Evolutionary conservation across 2,888 invertebrate genomes (phyloP).

Genomic region (Dynastes tityus): DNA sequence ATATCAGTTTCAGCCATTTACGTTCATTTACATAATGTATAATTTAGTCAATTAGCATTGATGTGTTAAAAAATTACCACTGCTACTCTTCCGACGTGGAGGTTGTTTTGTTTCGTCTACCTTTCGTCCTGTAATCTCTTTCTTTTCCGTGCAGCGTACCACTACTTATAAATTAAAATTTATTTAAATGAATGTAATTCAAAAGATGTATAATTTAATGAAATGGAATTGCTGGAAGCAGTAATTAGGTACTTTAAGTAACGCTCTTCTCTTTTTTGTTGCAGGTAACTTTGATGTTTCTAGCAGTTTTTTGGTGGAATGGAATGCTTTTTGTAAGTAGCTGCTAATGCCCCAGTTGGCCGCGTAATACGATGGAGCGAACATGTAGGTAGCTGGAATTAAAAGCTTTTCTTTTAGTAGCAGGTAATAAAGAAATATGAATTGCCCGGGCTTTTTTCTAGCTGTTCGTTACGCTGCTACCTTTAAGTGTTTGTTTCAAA

Average conservation of each 20-base stretch:
- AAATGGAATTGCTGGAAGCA: constrained; percentile 41
- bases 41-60: constrained; percentile 42
- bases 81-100: constrained; percentile 30
- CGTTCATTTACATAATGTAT: constrained; percentile 40
- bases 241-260: constrained; percentile 37
- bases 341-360: constrained; percentile 45
- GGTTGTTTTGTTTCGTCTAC: constrained; percentile 27
- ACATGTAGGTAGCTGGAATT: constrained; percentile 26
- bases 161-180: constrained; percentile 35
- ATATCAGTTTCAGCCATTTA: constrained; percentile 37
- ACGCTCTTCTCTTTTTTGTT: constrained; percentile 37
- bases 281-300: constrained; percentile 45
- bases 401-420: constrained; percentile 39
- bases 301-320: constrained; percentile 29
- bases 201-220: constrained; percentile 41
- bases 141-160: constrained; percentile 1
- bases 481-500: not conserved
- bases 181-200: constrained; percentile 43
- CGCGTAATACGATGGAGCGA: constrained; percentile 12
- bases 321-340: constrained; percentile 52
- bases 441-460: not conserved
- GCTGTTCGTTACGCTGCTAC: not conserved
- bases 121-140: constrained; percentile 14
- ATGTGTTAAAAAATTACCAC: constrained; percentile 44
- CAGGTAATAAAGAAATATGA: constrained; percentile 27